Evolutionary conservation across 2,888 invertebrate genomes (phyloP), one percentile per base, ranked within the genome.

Genomic region (Oscheius sp.): DNA sequence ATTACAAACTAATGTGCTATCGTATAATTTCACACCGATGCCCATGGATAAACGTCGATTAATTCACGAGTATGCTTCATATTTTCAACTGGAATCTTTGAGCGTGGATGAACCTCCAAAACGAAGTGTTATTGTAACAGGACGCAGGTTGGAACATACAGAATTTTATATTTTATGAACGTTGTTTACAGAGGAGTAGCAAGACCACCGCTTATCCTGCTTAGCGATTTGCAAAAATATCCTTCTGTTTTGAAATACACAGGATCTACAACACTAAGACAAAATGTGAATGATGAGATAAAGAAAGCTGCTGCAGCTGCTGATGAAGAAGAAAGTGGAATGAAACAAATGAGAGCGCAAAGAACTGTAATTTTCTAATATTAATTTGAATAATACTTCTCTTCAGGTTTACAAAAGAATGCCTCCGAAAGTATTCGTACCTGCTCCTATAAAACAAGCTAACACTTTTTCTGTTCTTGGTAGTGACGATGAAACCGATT

Each of bases 71-170:
- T 92, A 95, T 89, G 95, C 95, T 85, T 94, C 95, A 87, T 94
- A 94, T 90, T 98, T 97, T 90, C 96, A 96, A 52, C 94, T 95
- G 85, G 93, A 95, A 87, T 94, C 95, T 79, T 93, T 94, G 74
- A 95, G 96, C 25, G 96, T 96, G 89, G 98, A 98, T 90, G 93
- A 93, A 23, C 96, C 96, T 88, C 97, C 97, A 0, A 95, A 96
- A 89, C 92, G 96, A 77, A 97, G 96, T 90, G 94, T 97, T 2
- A 89, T 90, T 3, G 89, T 89, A 21, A 89, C 89, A 5, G 90
- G 90, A n/a, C 74, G 81, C 68, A 89, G 84, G 90, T 89, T n/a
- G n/a, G 78, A n/a, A 23, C 49, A 27, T n/a, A 21, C 7, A 55
- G 9, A 55, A n/a, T 21, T 18, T 55, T 55, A n/a, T 21, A 18